Base-by-base conservation (phyloP, 2,888 invertebrate genomes). In the Nowickia ferox region DNA sequence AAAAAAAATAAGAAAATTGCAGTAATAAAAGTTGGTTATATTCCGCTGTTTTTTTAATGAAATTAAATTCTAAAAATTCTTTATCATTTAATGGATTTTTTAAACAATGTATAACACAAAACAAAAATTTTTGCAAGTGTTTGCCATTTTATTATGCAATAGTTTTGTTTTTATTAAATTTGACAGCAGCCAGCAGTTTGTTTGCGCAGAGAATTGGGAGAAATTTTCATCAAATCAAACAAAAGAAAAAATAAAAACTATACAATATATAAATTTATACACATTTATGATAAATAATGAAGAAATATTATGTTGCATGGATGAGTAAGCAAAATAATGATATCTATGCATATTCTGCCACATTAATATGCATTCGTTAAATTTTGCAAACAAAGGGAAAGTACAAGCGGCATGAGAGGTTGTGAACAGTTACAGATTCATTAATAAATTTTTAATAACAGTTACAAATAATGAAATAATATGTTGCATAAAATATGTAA, bases 401-500 rank as follows among this genome's bases (percentile, higher is more conserved):
- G 61, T 42, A 46, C 38, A 44, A 61, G 1, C 1, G 13, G 10
- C 13, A 53, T 80, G 15, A 57, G 38, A 53, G 46, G 11, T 46
- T 13, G 15, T 17, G n/a, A 19, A 19, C 8, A 75, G 48, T 46
- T 59, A 71, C 42, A 84, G 13, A 69, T 61, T 44, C 66, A 72
- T 80, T 72, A 53, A 72, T 68, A 61, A 68, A 80, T 76, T 81
- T 72, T 80, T 78, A 80, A 81, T 61, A 80, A 76, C 53, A 66
- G 59, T 71, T 66, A 72, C 76, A 72, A 80, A 84, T 80, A 80
- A 84, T 72, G 80, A 63, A 77, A 80, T 68, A 76, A 80, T 71
- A 69, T 66, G 74, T 40, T 78, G n/a, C 57, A 79, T 51, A 74
- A 53, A 69, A 71, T 65, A 44, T 75, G 11, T 15, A n/a, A 22